These are phyloP conservation scores for Metalampra italica DNA, from an alignment of 2,888 invertebrate species.

Conservation along the genomic window DNA sequence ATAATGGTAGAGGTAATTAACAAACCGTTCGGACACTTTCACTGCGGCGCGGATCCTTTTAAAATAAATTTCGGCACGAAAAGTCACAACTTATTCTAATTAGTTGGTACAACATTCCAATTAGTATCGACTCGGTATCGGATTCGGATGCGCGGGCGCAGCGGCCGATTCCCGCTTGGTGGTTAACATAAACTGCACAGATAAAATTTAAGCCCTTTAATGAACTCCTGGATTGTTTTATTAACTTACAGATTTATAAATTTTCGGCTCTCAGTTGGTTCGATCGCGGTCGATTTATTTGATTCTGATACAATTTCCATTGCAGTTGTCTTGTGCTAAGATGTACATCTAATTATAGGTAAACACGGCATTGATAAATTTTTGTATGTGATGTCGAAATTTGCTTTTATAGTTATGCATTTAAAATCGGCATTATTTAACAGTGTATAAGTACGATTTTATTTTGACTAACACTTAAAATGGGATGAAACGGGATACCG, in stretches of 20 bases:
- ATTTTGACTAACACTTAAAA: too few relatives aligned
- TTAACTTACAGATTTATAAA: slow-evolving; percentile 53
- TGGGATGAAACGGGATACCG: too few relatives aligned
- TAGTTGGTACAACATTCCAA: slow-evolving; percentile 63
- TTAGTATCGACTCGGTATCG: slow-evolving; percentile 59
- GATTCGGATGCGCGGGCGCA: slow-evolving; percentile 43
- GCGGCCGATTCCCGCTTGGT: slow-evolving; percentile 33
- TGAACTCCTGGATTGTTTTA: slow-evolving; percentile 61
- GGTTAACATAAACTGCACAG: slow-evolving; percentile 64
- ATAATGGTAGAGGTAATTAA: too few relatives aligned
- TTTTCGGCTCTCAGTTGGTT: slow-evolving; percentile 41
- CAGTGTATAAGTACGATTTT: too few relatives aligned
- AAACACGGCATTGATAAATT: too few relatives aligned
- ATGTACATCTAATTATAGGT: too few relatives aligned
- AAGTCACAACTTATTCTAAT: slow-evolving; percentile 57
- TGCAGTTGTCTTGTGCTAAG: too few relatives aligned
- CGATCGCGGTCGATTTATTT: slow-evolving; percentile 7
- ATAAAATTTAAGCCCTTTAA: slow-evolving; percentile 69
- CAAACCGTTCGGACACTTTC: slow-evolving; percentile 28
- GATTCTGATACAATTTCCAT: slow-evolving; percentile 8
- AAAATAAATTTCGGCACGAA: slow-evolving; percentile 41
- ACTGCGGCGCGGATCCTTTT: slow-evolving; percentile 24
- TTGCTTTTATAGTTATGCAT: too few relatives aligned
- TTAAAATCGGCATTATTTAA: too few relatives aligned
- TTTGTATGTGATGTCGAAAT: too few relatives aligned